phyloP scores from a whole-genome alignment of 2,888 invertebrate genomes.

The Antheraea yamamai region DNA sequence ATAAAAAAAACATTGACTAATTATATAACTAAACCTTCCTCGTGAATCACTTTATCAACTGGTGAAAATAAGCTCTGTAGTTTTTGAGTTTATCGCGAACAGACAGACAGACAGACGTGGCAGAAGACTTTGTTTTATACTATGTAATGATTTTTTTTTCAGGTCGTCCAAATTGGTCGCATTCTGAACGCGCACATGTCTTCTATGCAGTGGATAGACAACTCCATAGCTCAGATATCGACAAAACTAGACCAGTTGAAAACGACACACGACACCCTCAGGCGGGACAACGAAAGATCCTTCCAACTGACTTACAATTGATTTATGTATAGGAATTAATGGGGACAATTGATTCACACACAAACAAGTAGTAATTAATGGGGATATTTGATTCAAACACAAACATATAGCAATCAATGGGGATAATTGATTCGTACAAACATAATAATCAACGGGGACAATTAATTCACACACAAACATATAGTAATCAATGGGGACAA shows the following conservation, averaged over 20 bases:
- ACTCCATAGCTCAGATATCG: slow-evolving; percentile 89
- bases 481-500: no score
- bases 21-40: no score
- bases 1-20: no score
- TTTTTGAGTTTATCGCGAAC: no score
- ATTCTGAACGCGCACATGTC: slow-evolving; percentile 98
- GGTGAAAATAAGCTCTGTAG: no score
- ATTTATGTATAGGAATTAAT: neutral
- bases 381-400: neutral
- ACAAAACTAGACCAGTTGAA: slow-evolving; percentile 91
- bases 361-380: neutral
- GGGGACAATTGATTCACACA: neutral
- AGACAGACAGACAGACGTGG: no score
- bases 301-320: slow-evolving; percentile 84
- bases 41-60: no score
- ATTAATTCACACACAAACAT: no score
- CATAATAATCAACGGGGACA: no score
- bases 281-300: slow-evolving; percentile 88
- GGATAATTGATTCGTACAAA: no score
- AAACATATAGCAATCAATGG: neutral
- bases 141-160: no score
- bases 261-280: slow-evolving; percentile 89
- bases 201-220: slow-evolving; percentile 96
- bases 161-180: slow-evolving; percentile 95
- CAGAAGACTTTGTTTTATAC: neutral